Conservation (phyloP, 2,888 invertebrate genomes). For the Cetonia aurata region DNA sequence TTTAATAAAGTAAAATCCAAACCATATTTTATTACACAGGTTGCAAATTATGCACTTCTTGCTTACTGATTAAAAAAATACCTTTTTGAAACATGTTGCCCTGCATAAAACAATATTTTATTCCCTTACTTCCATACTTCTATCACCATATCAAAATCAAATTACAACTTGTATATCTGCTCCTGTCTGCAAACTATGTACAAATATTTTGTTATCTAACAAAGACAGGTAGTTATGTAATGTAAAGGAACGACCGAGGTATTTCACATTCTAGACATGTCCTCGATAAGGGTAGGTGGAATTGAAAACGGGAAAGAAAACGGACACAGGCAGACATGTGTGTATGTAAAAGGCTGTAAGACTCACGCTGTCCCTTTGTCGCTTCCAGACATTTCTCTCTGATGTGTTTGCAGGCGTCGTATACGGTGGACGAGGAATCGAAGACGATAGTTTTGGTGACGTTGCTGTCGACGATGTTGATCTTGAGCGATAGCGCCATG, state of each 20-base stretch:
- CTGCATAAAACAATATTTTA: too few relatives aligned
- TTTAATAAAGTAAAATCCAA: too few relatives aligned
- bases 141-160: too few relatives aligned
- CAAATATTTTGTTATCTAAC: neutral
- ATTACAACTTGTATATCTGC: too few relatives aligned
- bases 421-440: constrained; percentile 93
- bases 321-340: neutral
- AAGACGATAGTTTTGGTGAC: constrained; percentile 99
- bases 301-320: neutral
- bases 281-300: neutral
- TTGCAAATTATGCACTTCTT: too few relatives aligned
- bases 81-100: too few relatives aligned
- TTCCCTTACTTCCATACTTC: too few relatives aligned
- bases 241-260: too few relatives aligned
- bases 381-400: constrained; percentile 95
- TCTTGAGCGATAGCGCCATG: constrained; percentile 80
- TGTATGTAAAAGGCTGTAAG: neutral
- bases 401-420: constrained; percentile 96
- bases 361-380: constrained; percentile 89
- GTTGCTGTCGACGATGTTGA: constrained; percentile 85
- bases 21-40: too few relatives aligned
- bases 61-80: too few relatives aligned
- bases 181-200: too few relatives aligned
- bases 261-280: neutral
- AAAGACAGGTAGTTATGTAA: neutral